Evolutionary conservation across 2,113 vertebrate species (phyloP), one percentile per base, ranked within the genome.

Genomic region (Hippoglossus stenolepis): DNA sequence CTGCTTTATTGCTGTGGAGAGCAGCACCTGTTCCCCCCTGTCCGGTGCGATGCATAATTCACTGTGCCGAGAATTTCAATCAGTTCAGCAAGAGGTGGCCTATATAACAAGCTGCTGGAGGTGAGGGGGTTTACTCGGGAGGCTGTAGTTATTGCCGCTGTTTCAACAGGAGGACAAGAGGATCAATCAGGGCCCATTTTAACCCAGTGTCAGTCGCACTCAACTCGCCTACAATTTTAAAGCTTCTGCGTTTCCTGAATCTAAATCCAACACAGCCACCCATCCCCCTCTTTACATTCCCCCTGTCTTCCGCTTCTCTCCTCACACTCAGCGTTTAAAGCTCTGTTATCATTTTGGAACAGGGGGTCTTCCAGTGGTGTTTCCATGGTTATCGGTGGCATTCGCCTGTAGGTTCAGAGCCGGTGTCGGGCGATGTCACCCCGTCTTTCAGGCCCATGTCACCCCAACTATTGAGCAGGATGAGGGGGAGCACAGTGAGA

Each of bases 361-460:
- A 31, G 80, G 57, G 85, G 84, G 82, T 91, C 79, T 84, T 86
- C 73, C 79, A 18, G 47, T 73, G 65, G 79, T 60, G 93, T 94
- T 93, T 89, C 93, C 91, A 93, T 90, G 91, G 92, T 86, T 87
- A 89, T 90, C 24, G 3, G 51, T 75, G 87, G 81, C 79, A 89
- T 93, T 87, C 24, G 61, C 81, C 75, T 81, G 71, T 69, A 72
- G 77, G 53, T 89, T 90, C 76, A 78, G 77, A 74, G 85, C 54
- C 26, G 71, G 84, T 82, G 90, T 90, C 77, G 72, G 73, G 68
- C 51, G 66, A 66, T 80, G 84, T 92, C 90, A 90, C 75, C 85
- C 58, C 0, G 61, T 86, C 85, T 87, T 92, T 88, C 65, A 88
- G 75, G 70, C 61, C n/a, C 60, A 65, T 86, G 69, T 92, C 90